phyloP scores from a whole-genome alignment of 2,797 vertebrate species.

The Acanthurus lineatus region DNA sequence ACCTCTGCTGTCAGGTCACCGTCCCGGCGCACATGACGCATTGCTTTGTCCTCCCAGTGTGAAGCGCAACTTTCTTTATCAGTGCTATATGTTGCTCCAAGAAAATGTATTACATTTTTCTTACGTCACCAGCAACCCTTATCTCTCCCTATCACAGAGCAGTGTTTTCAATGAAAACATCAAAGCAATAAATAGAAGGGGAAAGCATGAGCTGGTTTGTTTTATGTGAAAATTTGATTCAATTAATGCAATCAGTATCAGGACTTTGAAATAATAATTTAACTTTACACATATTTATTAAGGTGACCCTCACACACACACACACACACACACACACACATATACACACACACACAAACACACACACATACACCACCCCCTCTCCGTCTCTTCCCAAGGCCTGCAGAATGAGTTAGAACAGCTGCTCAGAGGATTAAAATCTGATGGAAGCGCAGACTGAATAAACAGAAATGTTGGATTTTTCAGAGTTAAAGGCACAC shows the following conservation, averaged over 20 bases:
- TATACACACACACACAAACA: no score
- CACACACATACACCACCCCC: not conserved
- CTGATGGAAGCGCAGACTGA: constrained; percentile 77
- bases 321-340: no score
- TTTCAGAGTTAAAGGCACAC: constrained; percentile 70
- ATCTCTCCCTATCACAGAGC: constrained; percentile 49
- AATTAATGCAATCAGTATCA: constrained; percentile 58
- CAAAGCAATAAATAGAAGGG: constrained; percentile 16
- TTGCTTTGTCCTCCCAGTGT: constrained; percentile 22
- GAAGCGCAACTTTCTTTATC: constrained; percentile 17
- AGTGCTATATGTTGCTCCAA: constrained; percentile 57
- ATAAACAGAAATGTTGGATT: constrained; percentile 77
- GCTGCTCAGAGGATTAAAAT: constrained; percentile 84
- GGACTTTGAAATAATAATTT: constrained; percentile 36
- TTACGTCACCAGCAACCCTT: constrained; percentile 41
- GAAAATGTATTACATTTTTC: constrained; percentile 61
- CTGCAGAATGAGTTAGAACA: constrained; percentile 84
- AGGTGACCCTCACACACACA: constrained; percentile 30
- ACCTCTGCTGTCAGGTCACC: constrained; percentile 34
- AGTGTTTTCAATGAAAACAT: constrained; percentile 66
- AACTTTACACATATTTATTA: constrained; percentile 49
- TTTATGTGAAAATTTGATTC: constrained; percentile 60
- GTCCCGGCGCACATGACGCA: constrained; percentile 39
- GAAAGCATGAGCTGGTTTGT: constrained; percentile 59
- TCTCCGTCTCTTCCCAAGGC: constrained; percentile 66